A percentile compares a stretch with the other conserved stretches of the same genome.
Conservation (phyloP, 2,113 vertebrate species). For the Thymallus thymallus region DNA sequence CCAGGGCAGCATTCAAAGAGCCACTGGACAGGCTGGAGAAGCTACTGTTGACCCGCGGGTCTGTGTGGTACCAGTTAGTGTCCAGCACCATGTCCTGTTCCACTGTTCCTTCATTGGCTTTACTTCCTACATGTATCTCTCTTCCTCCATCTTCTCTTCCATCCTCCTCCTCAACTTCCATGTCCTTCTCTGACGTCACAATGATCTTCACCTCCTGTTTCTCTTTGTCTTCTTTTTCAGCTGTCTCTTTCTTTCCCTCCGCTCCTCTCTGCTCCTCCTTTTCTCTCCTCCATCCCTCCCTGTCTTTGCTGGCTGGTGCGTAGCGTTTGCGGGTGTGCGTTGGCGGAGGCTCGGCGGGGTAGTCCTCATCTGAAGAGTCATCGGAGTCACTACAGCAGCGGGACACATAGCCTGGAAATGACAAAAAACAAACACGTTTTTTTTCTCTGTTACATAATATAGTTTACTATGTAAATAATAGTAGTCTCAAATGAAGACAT, state of each 20-base stretch:
- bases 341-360: conserved; percentile 68
- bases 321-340: conserved; percentile 49
- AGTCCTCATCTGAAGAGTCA: conserved; percentile 84
- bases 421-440: background rate
- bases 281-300: conserved; percentile 62
- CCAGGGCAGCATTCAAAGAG: conserved; percentile 86
- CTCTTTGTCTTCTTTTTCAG: conserved; percentile 54
- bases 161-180: conserved; percentile 38
- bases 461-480: background rate
- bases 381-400: conserved; percentile 91
- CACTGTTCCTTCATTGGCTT: conserved; percentile 47
- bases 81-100: conserved; percentile 68
- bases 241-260: conserved; percentile 59
- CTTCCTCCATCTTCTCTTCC: background rate
- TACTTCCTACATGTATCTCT: conserved; percentile 43
- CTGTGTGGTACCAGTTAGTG: conserved; percentile 82
- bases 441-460: background rate
- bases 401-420: conserved; percentile 84
- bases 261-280: conserved; percentile 56
- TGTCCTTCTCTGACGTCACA: conserved; percentile 62
- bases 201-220: conserved; percentile 69
- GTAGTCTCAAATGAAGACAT: background rate
- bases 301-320: conserved; percentile 62
- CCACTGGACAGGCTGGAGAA: conserved; percentile 89
- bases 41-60: conserved; percentile 81